Evolutionary conservation across 2,888 invertebrate species (phyloP), one percentile per base, ranked within the genome.

Genomic region (Heliconius sara): DNA sequence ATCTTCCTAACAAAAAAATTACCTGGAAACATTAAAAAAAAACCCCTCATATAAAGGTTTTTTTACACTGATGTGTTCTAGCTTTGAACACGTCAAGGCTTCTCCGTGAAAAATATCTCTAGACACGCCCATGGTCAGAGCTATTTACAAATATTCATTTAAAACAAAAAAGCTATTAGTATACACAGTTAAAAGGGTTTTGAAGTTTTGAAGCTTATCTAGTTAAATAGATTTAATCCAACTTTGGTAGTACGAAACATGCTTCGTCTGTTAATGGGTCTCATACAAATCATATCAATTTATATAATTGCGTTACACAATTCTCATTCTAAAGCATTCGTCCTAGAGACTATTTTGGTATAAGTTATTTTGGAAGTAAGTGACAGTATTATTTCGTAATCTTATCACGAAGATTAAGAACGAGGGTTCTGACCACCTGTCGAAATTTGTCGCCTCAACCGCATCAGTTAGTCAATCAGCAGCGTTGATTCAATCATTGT

Each of bases 181-280:
- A 34, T 34, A 57, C n/a, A n/a, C 72, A 57, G 12, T 6, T 72
- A 34, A 57, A 60, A 74, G 60, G 27, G 60, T 66, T 22, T 52
- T 68, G 74, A 27, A 77, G 60, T 79, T 74, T 78, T 67, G 25
- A 60, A 70, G 70, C 39, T 75, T 77, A 71, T 71, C 65, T 57
- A 66, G 47, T 30, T 66, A n/a, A 71, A 78, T 72, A 78, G 77
- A 75, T 76, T 71, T 74, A 71, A 71, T 78, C 71, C 30, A 75
- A 75, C 70, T 77, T 77, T 65, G 70, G 70, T 68, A 65, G 77
- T 60, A 66, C 39, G 47, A 52, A 74, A 74, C 71, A 70, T 77
- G 77, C 70, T 74, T 74, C 60, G 70, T 75, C 30, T 74, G 39
- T 74, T 70, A 74, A 80, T 77, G 67, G 73, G 25, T 57, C 77